phyloP scores from a whole-genome alignment of 2,888 invertebrate genomes.

The Iphiclides podalirius region DNA sequence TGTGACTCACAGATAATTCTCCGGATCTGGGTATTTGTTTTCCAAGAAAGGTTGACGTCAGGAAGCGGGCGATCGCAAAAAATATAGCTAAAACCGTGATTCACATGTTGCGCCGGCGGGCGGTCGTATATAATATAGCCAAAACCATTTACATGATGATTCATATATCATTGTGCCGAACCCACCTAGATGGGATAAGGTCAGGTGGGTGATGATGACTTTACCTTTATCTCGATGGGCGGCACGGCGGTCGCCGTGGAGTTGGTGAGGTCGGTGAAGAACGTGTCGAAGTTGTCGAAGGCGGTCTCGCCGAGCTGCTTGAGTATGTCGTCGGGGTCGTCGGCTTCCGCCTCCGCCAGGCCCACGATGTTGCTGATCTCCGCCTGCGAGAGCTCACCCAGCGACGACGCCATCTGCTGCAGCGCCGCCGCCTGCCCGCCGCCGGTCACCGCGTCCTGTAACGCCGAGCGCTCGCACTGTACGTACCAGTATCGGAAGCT shows the following conservation, averaged over 20 bases:
- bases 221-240: constrained; percentile 86
- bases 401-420: constrained; percentile 68
- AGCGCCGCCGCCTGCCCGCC: constrained; percentile 76
- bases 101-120: no score
- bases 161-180: no score
- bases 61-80: no score
- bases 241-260: constrained; percentile 82
- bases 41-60: no score
- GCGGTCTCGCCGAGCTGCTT: constrained; percentile 91
- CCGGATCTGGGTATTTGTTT: no score
- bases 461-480: constrained; percentile 34
- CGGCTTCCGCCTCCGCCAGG: constrained; percentile 63
- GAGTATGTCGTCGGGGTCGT: constrained; percentile 88
- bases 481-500: not conserved
- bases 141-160: no score
- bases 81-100: no score
- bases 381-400: constrained; percentile 86
- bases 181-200: no score
- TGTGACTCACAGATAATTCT: no score
- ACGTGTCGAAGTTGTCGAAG: constrained; percentile 91
- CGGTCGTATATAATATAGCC: no score
- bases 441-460: constrained; percentile 82
- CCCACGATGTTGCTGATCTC: constrained; percentile 85
- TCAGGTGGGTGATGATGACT: no score
- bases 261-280: constrained; percentile 87